Conservation (phyloP, 2,888 invertebrate genomes). For the Ctena decussata region DNA sequence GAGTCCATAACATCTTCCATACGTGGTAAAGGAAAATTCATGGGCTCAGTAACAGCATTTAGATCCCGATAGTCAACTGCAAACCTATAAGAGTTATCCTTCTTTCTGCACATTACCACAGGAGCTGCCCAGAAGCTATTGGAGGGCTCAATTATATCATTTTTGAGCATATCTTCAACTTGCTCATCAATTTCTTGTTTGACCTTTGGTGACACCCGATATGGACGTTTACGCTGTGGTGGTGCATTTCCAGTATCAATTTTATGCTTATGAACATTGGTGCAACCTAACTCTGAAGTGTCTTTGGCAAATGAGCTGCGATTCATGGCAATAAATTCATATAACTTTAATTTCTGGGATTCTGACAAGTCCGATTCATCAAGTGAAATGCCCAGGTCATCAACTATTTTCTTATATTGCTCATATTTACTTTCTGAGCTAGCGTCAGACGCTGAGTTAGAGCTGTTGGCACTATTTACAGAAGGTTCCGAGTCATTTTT, state of each 20-base stretch:
- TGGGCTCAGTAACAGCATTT: slow-evolving; percentile 32
- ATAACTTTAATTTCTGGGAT: slow-evolving; percentile 11
- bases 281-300: slow-evolving; percentile 48
- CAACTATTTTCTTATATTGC: not conserved
- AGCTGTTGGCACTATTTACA: not conserved
- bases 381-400: slow-evolving; percentile 31
- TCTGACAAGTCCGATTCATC: slow-evolving; percentile 17
- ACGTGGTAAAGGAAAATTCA: slow-evolving; percentile 11
- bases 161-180: slow-evolving; percentile 8
- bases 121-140: slow-evolving; percentile 30
- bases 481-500: not conserved
- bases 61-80: slow-evolving; percentile 21
- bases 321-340: slow-evolving; percentile 37
- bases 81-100: slow-evolving; percentile 19
- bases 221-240: slow-evolving; percentile 17
- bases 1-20: slow-evolving; percentile 46
- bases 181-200: slow-evolving; percentile 18
- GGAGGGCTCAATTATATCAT: slow-evolving; percentile 30
- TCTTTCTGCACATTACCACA: slow-evolving; percentile 23
- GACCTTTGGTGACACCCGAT: slow-evolving; percentile 15
- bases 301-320: slow-evolving; percentile 47
- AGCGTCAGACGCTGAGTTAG: not conserved
- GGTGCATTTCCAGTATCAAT: slow-evolving; percentile 29
- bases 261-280: slow-evolving; percentile 29
- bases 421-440: not conserved